phyloP scores from a whole-genome alignment of 1,140 invertebrate genomes.

The Melitaea cinxia region DNA sequence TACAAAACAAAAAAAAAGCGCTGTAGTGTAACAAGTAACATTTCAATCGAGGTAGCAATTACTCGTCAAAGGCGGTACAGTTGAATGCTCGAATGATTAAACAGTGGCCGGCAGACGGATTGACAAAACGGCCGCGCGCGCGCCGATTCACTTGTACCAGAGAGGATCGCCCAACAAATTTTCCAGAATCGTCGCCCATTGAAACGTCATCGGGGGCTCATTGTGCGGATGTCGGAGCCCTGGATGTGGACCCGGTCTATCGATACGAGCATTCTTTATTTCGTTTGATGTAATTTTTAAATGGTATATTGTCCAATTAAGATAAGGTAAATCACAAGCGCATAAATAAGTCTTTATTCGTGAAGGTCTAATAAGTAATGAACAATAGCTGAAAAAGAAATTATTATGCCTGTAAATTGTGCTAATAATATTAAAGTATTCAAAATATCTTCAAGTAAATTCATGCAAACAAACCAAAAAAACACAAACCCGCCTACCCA shows the following conservation, averaged over 20 bases:
- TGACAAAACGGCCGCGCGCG: constrained; percentile 75
- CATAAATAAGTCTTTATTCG: background rate
- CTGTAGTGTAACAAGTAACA: constrained; percentile 49
- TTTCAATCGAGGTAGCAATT: constrained; percentile 77
- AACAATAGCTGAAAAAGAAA: too few relatives aligned
- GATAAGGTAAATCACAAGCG: background rate
- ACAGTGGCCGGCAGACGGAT: constrained; percentile 62
- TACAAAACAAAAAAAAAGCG: constrained; percentile 11
- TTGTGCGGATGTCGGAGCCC: constrained; percentile 56
- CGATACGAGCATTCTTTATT: constrained; percentile 1
- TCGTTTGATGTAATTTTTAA: constrained; percentile 11
- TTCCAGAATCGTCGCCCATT: constrained; percentile 68
- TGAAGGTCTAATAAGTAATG: background rate
- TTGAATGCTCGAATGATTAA: constrained; percentile 72
- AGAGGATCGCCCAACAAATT: constrained; percentile 68
- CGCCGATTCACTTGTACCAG: constrained; percentile 54
- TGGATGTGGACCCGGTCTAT: constrained; percentile 7
- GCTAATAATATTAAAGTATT: too few relatives aligned
- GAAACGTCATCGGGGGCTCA: constrained; percentile 65
- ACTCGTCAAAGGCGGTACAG: constrained; percentile 76
- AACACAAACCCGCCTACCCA: too few relatives aligned
- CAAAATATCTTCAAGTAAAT: too few relatives aligned
- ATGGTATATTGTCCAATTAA: constrained; percentile 10
- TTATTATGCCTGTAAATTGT: too few relatives aligned
- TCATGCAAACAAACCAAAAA: too few relatives aligned